Percentiles rank a stretch among this genome's conserved stretches.
Conservation (phyloP, 2,113 vertebrate species). For the Chionomys nivalis region DNA sequence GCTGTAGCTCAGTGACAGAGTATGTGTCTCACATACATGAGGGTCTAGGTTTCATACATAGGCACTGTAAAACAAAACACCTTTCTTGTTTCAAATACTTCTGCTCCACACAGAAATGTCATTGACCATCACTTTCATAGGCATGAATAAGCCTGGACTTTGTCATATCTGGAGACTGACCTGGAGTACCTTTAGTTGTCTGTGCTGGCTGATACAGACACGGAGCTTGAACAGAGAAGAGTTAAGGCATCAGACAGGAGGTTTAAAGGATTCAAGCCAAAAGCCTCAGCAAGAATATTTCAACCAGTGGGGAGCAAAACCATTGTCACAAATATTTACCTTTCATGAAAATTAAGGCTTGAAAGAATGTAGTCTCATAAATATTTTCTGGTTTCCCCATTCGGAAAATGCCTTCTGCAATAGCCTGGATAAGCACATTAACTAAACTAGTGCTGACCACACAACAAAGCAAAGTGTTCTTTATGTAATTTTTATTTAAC, state of each 20-base stretch:
- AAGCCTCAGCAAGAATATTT: constrained; percentile 37
- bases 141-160: constrained; percentile 59
- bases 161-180: constrained; percentile 54
- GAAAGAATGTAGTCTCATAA: constrained; percentile 30
- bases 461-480: not conserved
- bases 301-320: not conserved
- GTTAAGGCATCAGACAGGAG: constrained; percentile 47
- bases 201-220: constrained; percentile 34
- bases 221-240: constrained; percentile 55
- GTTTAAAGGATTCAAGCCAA: constrained; percentile 44
- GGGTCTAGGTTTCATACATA: not conserved
- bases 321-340: constrained; percentile 51
- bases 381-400: not conserved
- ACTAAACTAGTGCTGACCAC: not conserved
- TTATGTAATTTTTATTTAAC: not conserved
- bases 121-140: constrained; percentile 29
- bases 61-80: not conserved
- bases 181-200: constrained; percentile 46
- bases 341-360: constrained; percentile 52
- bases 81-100: not conserved
- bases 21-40: not conserved
- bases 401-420: not conserved
- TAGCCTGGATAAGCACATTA: not conserved
- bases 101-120: constrained; percentile 22
- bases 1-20: not conserved